These are phyloP conservation scores for Archilochus colubris DNA, from an alignment of 2,113 vertebrate genomes.

Conservation along the genomic window DNA sequence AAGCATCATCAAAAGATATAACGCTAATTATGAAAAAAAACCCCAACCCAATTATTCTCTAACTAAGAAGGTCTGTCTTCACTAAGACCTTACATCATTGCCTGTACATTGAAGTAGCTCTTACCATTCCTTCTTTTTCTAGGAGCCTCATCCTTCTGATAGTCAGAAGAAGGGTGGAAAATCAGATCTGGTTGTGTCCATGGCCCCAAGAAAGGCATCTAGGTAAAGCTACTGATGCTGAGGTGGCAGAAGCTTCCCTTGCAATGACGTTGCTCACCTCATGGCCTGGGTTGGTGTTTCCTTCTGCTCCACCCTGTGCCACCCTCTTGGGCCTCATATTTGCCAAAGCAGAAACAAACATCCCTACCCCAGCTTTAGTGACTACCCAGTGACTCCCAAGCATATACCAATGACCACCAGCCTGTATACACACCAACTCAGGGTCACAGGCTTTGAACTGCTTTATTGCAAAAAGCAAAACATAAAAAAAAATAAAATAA, in stretches of 20 bases:
- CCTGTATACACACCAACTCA: neutral
- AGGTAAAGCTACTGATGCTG: neutral
- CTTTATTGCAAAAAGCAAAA: neutral
- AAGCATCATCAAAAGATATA: neutral
- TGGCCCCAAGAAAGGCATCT: neutral
- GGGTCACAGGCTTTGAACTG: neutral
- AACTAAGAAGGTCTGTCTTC: neutral
- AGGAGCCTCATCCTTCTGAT: neutral
- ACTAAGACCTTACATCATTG: neutral
- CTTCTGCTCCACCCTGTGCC: neutral
- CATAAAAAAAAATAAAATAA: accelerated
- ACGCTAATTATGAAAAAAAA: neutral
- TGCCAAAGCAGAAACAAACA: neutral
- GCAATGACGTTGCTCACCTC: neutral
- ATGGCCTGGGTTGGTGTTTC: neutral
- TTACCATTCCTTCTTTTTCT: neutral
- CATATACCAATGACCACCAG: neutral
- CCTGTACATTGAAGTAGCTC: neutral
- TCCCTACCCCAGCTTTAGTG: neutral
- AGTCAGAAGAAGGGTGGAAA: neutral
- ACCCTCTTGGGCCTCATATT: neutral
- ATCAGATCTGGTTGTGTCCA: neutral
- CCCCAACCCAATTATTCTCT: neutral
- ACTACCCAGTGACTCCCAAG: neutral
- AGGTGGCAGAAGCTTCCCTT: neutral